Conservation (phyloP, 2,797 vertebrate genomes). For the Acanthornis magna region DNA sequence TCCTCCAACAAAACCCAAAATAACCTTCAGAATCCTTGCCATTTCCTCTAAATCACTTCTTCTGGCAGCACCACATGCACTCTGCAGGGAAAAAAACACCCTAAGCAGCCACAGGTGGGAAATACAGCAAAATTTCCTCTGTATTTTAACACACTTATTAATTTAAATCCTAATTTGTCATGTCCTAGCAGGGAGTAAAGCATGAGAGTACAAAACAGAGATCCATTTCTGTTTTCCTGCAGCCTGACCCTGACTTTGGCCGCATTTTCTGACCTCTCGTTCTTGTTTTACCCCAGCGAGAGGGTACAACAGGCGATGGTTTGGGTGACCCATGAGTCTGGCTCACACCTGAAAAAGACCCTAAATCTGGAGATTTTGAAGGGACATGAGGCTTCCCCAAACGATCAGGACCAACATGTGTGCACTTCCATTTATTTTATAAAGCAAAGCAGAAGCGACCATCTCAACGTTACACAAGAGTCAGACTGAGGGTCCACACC, state of each 20-base stretch:
- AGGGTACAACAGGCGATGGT: not conserved
- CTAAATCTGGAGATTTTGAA: not conserved
- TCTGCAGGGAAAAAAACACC: accelerated
- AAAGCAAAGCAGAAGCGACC: not conserved
- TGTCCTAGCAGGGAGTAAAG: not conserved
- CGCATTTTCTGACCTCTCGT: accelerated
- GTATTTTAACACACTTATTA: not conserved
- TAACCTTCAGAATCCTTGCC: not conserved
- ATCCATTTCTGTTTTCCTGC: not conserved
- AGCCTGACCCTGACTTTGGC: not conserved
- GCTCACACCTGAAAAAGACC: not conserved
- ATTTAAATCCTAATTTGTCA: not conserved
- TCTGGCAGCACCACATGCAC: not conserved
- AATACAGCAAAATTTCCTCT: not conserved
- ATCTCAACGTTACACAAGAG: not conserved
- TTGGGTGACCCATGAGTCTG: not conserved
- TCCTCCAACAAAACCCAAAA: not conserved
- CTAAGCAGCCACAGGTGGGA: not conserved
- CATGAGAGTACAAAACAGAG: not conserved
- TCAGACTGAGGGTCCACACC: not conserved
- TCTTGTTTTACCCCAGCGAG: not conserved
- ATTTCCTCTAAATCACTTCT: not conserved
- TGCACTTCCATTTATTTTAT: not conserved
- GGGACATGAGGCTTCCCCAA: not conserved
- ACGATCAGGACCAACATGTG: not conserved